Base-by-base conservation (phyloP, 2,113 vertebrate species). In the Pelmatolapia mariae region DNA sequence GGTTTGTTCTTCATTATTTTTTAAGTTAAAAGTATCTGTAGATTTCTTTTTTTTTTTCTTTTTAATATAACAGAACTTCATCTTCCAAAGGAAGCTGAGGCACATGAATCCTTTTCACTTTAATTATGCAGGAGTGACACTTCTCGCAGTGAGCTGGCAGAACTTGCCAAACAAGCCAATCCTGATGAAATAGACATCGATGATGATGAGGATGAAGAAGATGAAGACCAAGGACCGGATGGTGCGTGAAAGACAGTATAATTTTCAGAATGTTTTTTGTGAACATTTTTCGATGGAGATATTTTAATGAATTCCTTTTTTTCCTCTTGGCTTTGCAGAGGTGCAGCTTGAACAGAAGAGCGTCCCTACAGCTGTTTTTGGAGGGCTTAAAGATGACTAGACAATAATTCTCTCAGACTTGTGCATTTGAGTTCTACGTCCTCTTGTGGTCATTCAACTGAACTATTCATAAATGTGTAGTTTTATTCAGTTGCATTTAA, bases 111-210 rank as follows among this genome's bases (percentile, higher is more conserved):
- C 3, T 40, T 59, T 43, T 54, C n/a, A 86, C 10, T 85, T 18
- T 73, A 4, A 12, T 11, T 53, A 7, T 54, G 10, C 88, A 98
- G 98, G 96, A 98, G 98, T 15, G 97, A 98, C 33, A 96, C 97
- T 0, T 98, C 98, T 83, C 97, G 97, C 19, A 97, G 95, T 19
- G 98, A 99, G 90, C 94, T 99, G 89, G 97, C 97, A 1, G 96
- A 98, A 91, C 97, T 98, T 80, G 90, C 97, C 5, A 97, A 98
- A 91, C 98, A 97, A 90, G 97, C 96, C 45, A 99, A 99, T 92
- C 98, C 98, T 0, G 98, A 99, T 83, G 98, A 99, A 95, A 99
- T 99, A 1, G 96, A 98, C 87, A 97, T 99, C 5, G 97, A 97
- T 53, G 97, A 98, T 3, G 91, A 92, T 1, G 92, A 93, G 4